Evolutionary conservation across 2,113 vertebrate species (phyloP).

Genomic region (Pelusios castaneus): DNA sequence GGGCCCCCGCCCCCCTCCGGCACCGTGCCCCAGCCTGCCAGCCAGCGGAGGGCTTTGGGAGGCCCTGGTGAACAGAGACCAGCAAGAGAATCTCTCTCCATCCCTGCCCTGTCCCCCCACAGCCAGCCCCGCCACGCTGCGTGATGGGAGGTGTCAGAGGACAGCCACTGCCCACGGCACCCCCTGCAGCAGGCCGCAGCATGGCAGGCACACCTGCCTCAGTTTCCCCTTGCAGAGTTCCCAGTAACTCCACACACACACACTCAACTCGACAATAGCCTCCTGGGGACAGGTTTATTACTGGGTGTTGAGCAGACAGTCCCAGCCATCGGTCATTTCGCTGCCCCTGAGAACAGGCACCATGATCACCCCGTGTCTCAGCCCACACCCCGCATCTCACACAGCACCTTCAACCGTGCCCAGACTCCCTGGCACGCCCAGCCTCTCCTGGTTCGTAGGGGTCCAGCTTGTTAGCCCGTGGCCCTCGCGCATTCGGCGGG

Average conservation of each 20-base stretch:
- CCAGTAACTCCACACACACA: not conserved
- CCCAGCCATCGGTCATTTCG: not conserved
- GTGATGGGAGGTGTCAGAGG: not conserved
- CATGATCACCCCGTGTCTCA: too few species aligned
- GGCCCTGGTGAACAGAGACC: not conserved
- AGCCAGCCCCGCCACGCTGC: not conserved
- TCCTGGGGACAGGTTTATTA: not conserved
- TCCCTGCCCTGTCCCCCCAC: not conserved
- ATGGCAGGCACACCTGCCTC: not conserved
- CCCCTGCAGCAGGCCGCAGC: not conserved
- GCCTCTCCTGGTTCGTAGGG: too few species aligned
- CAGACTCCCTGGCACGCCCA: not conserved
- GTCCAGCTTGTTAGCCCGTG: too few species aligned
- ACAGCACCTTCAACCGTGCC: not conserved
- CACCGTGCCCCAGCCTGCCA: not conserved
- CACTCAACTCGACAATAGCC: not conserved
- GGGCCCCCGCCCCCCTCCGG: not conserved
- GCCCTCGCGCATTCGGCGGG: too few species aligned
- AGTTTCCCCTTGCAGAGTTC: not conserved
- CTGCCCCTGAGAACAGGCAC: not conserved
- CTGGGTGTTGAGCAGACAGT: not conserved
- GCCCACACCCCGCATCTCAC: accelerated
- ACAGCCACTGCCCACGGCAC: not conserved
- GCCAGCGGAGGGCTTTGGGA: too few species aligned
- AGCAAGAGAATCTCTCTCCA: too few species aligned